Evolutionary conservation across 2,888 invertebrate species (phyloP), one percentile per base, ranked within the genome.

Genomic region (Sycophila texana): DNA sequence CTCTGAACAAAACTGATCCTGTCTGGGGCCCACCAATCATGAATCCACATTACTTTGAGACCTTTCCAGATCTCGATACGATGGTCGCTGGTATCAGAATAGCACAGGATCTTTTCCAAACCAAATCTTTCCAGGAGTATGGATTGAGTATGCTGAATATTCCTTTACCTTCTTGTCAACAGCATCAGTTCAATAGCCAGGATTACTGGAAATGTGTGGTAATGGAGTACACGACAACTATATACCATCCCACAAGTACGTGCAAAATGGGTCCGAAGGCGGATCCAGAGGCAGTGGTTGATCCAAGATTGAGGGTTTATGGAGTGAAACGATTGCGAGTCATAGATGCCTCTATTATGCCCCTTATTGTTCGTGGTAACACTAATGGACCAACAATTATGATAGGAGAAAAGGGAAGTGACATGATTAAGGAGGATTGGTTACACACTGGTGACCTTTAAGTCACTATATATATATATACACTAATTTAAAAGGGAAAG

Each of bases 11-110:
- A 0, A 93, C 93, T 0, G 94, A 97, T 90, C 97, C 97, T 0
- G 86, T 94, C 73, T 93, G 93, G 86, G 94, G 95, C 0, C 92
- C 92, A 68, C 97, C 97, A 0, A 89, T 94, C 74, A 95, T 97
- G 82, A 94, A 94, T 85, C 93, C 96, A 0, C 94, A 93, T 83
- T 94, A 94, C 75, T 94, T 94, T 77, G 92, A 92, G 0, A 92
- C 92, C n/a, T 91, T 92, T 83, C 91, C 93, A 70, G 96, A 96
- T 86, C 83, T 94, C 7, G 91, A 93, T 67, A 91, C 92, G 14
- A 91, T 95, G 84, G 89, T 95, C 18, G 92, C 93, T 84, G 94
- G 94, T 0, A 90, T 94, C 47, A 92, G 92, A 82, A 94, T 93
- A 81, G 93, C 92, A 39, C 86, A 93, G 18, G 91, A 92, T 67